A percentile compares a stretch with the other conserved stretches of the same genome.
Evolutionary conservation across 2,888 invertebrate genomes (phyloP).

Genomic region (Galeopsomyia nigrocyanea): DNA sequence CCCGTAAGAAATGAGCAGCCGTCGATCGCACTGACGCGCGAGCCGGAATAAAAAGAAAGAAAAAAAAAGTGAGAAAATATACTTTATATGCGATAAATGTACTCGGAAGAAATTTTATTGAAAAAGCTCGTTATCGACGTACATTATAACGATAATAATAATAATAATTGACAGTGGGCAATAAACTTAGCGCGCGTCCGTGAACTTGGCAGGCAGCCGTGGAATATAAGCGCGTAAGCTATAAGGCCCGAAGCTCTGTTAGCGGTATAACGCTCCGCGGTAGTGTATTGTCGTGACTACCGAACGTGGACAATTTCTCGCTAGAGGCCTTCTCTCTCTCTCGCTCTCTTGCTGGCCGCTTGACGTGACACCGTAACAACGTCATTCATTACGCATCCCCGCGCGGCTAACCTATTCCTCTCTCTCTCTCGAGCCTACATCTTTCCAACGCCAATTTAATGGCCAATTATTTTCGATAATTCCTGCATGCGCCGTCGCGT

Average conservation of each 20-base stretch:
- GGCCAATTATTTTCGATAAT: constrained; percentile 18
- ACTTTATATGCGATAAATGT: no score
- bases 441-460: constrained; percentile 27
- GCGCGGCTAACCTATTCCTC: constrained; percentile 28
- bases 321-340: constrained; percentile 35
- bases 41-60: background rate
- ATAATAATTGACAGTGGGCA: background rate
- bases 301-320: constrained; percentile 55
- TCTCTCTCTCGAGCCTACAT: constrained; percentile 11
- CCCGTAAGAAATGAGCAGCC: constrained; percentile 7
- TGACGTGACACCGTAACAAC: constrained; percentile 51
- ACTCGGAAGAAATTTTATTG: no score
- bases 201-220: background rate
- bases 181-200: background rate
- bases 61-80: no score
- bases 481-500: background rate
- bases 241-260: constrained; percentile 33
- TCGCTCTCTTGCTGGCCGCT: constrained; percentile 21
- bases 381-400: constrained; percentile 53
- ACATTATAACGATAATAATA: no score
- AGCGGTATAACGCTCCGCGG: constrained; percentile 30
- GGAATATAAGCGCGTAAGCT: background rate
- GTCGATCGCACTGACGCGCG: constrained; percentile 1
- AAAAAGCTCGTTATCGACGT: no score
- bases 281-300: constrained; percentile 51